A percentile compares a stretch with the other conserved stretches of the same genome.
These are phyloP conservation scores for Luffia ferchaultella DNA, from an alignment of 2,888 invertebrate genomes.

Conservation along the genomic window DNA sequence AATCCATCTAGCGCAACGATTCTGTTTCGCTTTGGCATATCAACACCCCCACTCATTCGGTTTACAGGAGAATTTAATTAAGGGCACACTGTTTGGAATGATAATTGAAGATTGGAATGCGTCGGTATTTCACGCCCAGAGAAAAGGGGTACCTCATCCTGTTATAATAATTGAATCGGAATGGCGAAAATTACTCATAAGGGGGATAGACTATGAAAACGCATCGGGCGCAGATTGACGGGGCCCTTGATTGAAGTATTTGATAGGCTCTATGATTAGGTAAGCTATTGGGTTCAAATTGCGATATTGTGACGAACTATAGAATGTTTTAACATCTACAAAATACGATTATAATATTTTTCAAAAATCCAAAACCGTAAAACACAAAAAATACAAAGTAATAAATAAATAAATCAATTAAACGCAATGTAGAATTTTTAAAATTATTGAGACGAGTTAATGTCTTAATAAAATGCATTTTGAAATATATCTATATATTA, in stretches of 20 bases:
- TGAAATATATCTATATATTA: no score
- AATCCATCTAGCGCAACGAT: not conserved
- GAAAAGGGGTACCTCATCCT: slow-evolving; percentile 16
- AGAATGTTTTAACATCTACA: not conserved
- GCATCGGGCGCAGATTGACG: not conserved
- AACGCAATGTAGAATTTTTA: no score
- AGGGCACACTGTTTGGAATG: slow-evolving; percentile 34
- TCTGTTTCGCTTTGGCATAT: not conserved
- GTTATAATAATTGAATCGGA: slow-evolving; percentile 8
- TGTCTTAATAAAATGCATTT: no score
- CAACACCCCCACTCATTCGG: slow-evolving; percentile 26
- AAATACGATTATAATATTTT: no score
- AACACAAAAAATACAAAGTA: no score
- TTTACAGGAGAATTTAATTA: slow-evolving; percentile 44
- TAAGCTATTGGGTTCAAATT: not conserved
- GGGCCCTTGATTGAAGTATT: not conserved
- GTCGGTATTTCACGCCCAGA: slow-evolving; percentile 31
- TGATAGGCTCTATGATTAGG: not conserved
- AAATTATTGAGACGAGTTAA: no score
- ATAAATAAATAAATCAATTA: no score
- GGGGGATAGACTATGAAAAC: not conserved
- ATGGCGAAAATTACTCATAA: slow-evolving; percentile 4
- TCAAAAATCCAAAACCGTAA: no score
- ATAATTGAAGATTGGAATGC: slow-evolving; percentile 39
- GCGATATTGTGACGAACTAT: not conserved